Percentiles rank a stretch among this genome's conserved stretches.
These are phyloP conservation scores for Agriotes lineatus DNA, from an alignment of 2,888 invertebrate genomes.

Conservation along the genomic window DNA sequence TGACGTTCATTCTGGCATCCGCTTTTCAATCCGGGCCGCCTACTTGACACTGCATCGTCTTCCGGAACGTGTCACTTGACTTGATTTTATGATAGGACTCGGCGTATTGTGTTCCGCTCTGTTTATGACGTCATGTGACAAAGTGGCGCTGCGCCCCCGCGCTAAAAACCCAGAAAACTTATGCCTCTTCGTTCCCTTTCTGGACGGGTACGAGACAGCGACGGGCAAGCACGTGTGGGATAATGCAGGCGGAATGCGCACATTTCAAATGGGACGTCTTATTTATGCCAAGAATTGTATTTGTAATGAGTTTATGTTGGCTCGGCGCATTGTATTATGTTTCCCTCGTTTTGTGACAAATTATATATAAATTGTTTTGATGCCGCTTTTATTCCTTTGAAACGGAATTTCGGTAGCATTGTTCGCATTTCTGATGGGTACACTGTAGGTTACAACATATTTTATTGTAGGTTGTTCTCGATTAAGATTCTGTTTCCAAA, in stretches of 20 bases:
- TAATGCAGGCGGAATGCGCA: constrained; percentile 15
- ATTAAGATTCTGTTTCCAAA: too few relatives aligned
- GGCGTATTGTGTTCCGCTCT: constrained; percentile 43
- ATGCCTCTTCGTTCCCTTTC: constrained; percentile 7
- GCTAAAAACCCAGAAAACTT: constrained; percentile 24
- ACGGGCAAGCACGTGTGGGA: constrained; percentile 1
- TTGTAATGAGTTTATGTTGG: constrained; percentile 18
- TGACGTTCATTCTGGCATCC: constrained; percentile 25
- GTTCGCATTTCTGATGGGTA: not conserved
- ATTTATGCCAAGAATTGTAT: constrained; percentile 22
- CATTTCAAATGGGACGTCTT: constrained; percentile 19
- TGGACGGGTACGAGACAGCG: not conserved
- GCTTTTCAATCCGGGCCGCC: constrained; percentile 30
- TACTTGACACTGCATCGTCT: constrained; percentile 38
- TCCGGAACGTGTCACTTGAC: constrained; percentile 42
- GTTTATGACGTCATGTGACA: constrained; percentile 46
- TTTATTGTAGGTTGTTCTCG: too few relatives aligned
- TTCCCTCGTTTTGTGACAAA: constrained; percentile 1
- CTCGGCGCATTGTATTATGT: not conserved
- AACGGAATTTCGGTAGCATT: not conserved
- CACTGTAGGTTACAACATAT: not conserved
- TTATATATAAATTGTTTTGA: not conserved
- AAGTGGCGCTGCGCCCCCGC: constrained; percentile 24
- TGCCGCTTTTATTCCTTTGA: not conserved
- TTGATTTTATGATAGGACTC: constrained; percentile 47